These are phyloP conservation scores for Pterostichus madidus DNA, from an alignment of 2,888 invertebrate genomes.

Conservation along the genomic window DNA sequence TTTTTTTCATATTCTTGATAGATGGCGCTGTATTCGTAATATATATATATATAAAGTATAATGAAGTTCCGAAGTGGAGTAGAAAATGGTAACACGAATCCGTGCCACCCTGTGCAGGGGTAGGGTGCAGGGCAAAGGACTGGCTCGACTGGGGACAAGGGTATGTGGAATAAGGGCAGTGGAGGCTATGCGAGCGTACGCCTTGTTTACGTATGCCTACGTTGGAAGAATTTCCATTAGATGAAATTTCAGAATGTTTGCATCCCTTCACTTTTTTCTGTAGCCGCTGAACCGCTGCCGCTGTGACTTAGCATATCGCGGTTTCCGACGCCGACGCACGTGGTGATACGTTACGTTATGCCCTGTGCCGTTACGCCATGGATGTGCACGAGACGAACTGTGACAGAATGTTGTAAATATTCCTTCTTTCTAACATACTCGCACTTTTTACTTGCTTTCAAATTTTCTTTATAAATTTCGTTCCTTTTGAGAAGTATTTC, in stretches of 20 bases:
- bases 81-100: not conserved
- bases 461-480: constrained; percentile 13
- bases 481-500: not conserved
- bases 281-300: constrained; percentile 5
- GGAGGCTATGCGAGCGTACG: constrained; percentile 28
- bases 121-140: not conserved
- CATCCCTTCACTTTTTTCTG: constrained; percentile 56
- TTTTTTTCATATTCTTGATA: no score
- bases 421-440: not conserved
- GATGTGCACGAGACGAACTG: not conserved
- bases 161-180: constrained; percentile 39
- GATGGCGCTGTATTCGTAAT: no score
- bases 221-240: constrained; percentile 66
- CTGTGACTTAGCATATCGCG: constrained; percentile 52
- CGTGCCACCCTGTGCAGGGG: not conserved
- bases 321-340: no score
- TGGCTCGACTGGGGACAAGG: not conserved
- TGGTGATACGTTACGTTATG: not conserved
- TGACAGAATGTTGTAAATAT: constrained; percentile 15
- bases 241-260: constrained; percentile 67
- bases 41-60: constrained; percentile 35
- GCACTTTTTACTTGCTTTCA: not conserved
- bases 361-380: not conserved
- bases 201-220: constrained; percentile 65
- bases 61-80: not conserved